phyloP scores from a whole-genome alignment of 2,888 invertebrate genomes.

The Trichopria drosophilae region DNA sequence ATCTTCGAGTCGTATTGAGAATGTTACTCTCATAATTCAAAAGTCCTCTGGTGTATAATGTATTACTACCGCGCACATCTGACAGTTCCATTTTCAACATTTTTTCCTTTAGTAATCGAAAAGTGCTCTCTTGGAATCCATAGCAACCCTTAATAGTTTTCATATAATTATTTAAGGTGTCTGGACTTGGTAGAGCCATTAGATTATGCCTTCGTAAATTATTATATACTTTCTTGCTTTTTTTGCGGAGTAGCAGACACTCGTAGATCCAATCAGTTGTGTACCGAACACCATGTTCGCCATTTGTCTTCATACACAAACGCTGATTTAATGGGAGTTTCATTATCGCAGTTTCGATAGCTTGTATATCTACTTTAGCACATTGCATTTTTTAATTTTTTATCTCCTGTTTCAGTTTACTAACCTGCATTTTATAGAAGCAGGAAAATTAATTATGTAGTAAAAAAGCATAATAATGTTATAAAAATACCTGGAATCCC shows the following conservation, averaged over 20 bases:
- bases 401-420: slow-evolving; percentile 2
- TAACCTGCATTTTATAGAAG: too few relatives aligned
- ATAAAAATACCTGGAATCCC: too few relatives aligned
- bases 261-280: slow-evolving; percentile 23
- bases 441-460: too few relatives aligned
- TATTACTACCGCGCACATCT: slow-evolving; percentile 26
- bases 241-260: slow-evolving; percentile 24
- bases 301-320: slow-evolving; percentile 2
- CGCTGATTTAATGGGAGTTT: too few relatives aligned
- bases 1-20: too few relatives aligned
- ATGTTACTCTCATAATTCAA: too few relatives aligned
- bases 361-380: slow-evolving; percentile 4
- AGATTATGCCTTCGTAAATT: slow-evolving; percentile 16
- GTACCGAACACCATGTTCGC: slow-evolving; percentile 17
- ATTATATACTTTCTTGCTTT: slow-evolving; percentile 21
- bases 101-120: slow-evolving; percentile 18
- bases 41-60: too few relatives aligned
- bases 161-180: slow-evolving; percentile 22
- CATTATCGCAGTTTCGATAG: slow-evolving; percentile 14
- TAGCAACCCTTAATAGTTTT: slow-evolving; percentile 18
- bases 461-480: too few relatives aligned
- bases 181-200: slow-evolving; percentile 15
- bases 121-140: slow-evolving; percentile 17
- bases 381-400: slow-evolving; percentile 12
- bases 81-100: slow-evolving; percentile 4